Percentiles rank a stretch among this genome's conserved stretches.
Conservation (phyloP, 2,797 vertebrate genomes). For the Sphenopsis melanotis region DNA sequence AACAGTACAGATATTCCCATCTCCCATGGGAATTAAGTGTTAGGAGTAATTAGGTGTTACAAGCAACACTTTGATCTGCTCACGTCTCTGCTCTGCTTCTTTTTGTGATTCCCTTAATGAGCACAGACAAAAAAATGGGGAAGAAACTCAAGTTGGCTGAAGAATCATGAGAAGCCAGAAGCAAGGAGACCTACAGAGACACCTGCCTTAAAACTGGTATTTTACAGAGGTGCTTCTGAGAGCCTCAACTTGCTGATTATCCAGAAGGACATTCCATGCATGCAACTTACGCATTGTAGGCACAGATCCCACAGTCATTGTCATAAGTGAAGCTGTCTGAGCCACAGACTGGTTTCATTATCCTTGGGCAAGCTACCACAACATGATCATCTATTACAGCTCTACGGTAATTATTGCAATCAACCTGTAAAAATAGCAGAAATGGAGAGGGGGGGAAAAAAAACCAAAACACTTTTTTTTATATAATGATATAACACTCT, state of each 20-base stretch:
- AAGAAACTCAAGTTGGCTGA: background rate
- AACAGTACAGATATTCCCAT: background rate
- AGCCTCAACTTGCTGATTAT: background rate
- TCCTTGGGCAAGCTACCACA: background rate
- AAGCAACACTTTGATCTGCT: background rate
- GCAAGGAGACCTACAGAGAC: background rate
- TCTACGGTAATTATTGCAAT: background rate
- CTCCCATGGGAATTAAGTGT: background rate
- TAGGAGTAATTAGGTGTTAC: background rate
- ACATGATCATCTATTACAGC: background rate
- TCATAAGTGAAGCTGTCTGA: slow-evolving; percentile 31
- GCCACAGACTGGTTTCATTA: slow-evolving; percentile 34
- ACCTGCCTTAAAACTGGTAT: background rate
- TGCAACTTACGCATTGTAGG: slow-evolving; percentile 37
- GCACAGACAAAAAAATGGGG: background rate
- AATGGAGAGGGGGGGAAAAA: background rate
- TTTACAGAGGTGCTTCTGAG: background rate
- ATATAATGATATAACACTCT: background rate
- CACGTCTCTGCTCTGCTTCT: background rate
- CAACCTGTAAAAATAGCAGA: background rate
- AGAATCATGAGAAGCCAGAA: background rate
- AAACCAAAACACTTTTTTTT: fast-evolving
- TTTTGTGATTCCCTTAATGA: background rate
- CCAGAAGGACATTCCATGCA: background rate
- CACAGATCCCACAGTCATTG: slow-evolving; percentile 37